Evolutionary conservation across 1,140 invertebrate species (phyloP), one percentile per base, ranked within the genome.

Genomic region (Ceratoteleas bidentatus): DNA sequence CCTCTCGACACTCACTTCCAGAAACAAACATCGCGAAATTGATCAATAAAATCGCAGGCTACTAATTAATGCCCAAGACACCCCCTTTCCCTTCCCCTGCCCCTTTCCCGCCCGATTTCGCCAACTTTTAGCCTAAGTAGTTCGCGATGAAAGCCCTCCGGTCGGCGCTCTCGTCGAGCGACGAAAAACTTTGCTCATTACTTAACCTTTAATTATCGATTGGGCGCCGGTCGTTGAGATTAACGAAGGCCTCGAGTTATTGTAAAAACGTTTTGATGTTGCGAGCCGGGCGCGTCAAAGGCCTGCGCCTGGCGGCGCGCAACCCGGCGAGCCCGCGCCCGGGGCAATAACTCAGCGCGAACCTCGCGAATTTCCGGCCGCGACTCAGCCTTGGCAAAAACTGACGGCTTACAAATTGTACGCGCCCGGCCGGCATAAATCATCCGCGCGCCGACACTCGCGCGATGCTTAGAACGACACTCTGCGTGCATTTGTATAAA

Each of bases 331-430:
- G 84, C 38, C 72, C 75, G 75, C 68, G 60, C 60, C 70, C 24
- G 24, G 24, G 43, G 83, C 84, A 85, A 88, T 89, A 89, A 89
- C 76, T 89, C 86, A 88, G 79, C 77, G 70, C 70, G 52, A 84
- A 69, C 78, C 76, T 69, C 64, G 34, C 38, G 15, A 74, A 73
- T 62, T 50, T 74, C 58, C 66, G 9, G 24, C 43, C 47, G 50
- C 62, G 38, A 62, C 66, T 73, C 40, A 60, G 75, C 68, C 57
- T 70, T 38, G 65, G 83, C 85, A 90, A 90, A 90, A 89, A 88
- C 81, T 87, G 87, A 88, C 87, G 79, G 70, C 87, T 86, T 90
- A 89, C 89, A 89, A 90, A 89, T 89, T 89, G 87, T 88, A 88
- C 84, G 85, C 84, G 86, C 77, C 81, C 72, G 70, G 83, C 77